Evolutionary conservation across 1,140 invertebrate species (phyloP), one percentile per base, ranked within the genome.

Genomic region (Aphaenogaster ashmeadi): DNA sequence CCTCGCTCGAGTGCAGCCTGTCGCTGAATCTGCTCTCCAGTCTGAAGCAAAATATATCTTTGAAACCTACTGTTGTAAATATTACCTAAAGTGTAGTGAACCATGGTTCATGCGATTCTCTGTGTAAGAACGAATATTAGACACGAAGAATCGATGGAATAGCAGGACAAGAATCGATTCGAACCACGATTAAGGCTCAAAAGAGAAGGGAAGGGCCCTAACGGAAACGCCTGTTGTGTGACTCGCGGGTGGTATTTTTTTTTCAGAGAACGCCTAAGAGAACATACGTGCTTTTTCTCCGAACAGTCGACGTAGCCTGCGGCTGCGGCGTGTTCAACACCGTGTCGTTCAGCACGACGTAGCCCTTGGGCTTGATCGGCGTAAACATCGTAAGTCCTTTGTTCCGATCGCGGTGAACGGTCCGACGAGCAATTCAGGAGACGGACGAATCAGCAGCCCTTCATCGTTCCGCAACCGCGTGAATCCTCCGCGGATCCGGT

Each of bases 231-330:
- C 62, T 86, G 64, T 67, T 27, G 21, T 27, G 21, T 27, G n/a
- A 56, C 13, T 21, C 44, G 4, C 4, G 4, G 0, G n/a, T 18
- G 27, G 21, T 6, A 18, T 21, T 56, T 52, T 52, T 54, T 56
- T 60, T 47, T 13, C 36, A 74, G 15, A 77, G 38, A 52, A 33
- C 1, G 5, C 6, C 27, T 36, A 62, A 3, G 66, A 87, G 3
- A 41, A 74, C 91, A 27, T 71, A 94, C 92, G 71, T 75, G 47
- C 33, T 89, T 91, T 92, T 93, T 80, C 92, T 91, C 56, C 92
- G 89, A 41, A 94, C 93, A 1, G 94, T 95, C 0, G 94, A 95
- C 6, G 93, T 74, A 47, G 94, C 94, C 87, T 94, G 93, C 8
- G 94, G 94, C 54, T 83, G 64, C 6, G 94, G 94, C 38, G 93